These are phyloP conservation scores for Bufo bufo DNA, from an alignment of 2,113 vertebrate species.

Conservation along the genomic window DNA sequence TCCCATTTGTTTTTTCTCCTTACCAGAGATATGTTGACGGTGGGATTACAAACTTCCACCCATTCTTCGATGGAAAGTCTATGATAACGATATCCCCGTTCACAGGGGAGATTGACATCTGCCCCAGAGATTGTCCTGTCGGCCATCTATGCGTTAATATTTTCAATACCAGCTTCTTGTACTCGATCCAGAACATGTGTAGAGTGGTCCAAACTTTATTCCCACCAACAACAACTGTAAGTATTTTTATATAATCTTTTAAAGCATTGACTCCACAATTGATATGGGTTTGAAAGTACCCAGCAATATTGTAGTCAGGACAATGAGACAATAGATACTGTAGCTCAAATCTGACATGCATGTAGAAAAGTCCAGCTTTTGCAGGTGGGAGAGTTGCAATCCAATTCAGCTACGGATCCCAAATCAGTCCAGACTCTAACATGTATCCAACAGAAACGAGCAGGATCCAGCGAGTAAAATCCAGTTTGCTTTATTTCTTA, in stretches of 20 bases:
- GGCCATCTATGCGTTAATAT: conserved; percentile 76
- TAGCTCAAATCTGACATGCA: too few relatives aligned
- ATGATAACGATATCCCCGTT: conserved; percentile 86
- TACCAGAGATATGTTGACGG: conserved; percentile 85
- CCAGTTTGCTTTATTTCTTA: too few relatives aligned
- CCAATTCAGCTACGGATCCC: too few relatives aligned
- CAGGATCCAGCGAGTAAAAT: too few relatives aligned
- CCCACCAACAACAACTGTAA: conserved; percentile 77
- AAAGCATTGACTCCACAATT: too few relatives aligned
- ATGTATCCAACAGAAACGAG: too few relatives aligned
- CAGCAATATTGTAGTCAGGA: too few relatives aligned
- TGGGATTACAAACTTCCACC: conserved; percentile 83
- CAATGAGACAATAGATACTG: too few relatives aligned
- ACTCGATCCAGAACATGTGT: conserved; percentile 78
- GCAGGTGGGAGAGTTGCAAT: too few relatives aligned
- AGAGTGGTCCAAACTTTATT: conserved; percentile 80
- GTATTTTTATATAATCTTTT: conserved; percentile 12
- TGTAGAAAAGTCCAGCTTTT: too few relatives aligned
- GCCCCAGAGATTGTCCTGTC: conserved; percentile 74
- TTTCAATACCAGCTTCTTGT: conserved; percentile 76
- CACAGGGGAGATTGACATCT: conserved; percentile 87
- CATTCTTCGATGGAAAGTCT: conserved; percentile 68
- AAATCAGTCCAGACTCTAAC: too few relatives aligned
- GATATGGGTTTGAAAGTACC: too few relatives aligned
- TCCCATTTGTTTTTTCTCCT: background rate